Evolutionary conservation across 2,113 vertebrate species (phyloP).

Genomic region (Balaeniceps rex): DNA sequence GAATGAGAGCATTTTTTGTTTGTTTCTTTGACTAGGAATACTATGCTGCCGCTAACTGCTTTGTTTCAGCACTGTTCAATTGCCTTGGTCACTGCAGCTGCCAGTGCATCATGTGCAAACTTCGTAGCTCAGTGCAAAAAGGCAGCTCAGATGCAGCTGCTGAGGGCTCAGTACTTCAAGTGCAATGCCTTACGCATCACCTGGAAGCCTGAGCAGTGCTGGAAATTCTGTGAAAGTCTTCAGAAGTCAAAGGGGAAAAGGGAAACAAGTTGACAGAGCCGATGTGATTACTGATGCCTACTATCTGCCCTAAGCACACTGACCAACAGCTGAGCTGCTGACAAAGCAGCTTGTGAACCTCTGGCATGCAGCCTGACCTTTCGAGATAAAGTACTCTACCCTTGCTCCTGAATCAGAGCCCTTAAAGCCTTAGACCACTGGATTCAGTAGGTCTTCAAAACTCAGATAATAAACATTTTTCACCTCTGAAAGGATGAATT

Average conservation of each 20-base stretch:
- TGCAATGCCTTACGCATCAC: background rate
- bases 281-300: background rate
- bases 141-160: background rate
- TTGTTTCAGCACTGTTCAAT: rapidly evolving
- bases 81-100: background rate
- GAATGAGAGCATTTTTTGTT: background rate
- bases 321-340: background rate
- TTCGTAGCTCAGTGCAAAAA: background rate
- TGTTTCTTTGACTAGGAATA: background rate
- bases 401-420: background rate
- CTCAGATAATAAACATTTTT: background rate
- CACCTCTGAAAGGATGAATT: background rate
- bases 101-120: rapidly evolving
- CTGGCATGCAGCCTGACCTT: background rate
- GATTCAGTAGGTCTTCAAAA: background rate
- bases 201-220: background rate
- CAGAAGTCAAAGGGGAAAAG: background rate
- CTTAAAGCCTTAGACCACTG: background rate
- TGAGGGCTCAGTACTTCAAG: background rate
- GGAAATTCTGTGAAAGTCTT: background rate
- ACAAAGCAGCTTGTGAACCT: background rate
- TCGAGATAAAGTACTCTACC: background rate
- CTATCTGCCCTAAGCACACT: background rate
- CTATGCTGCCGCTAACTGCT: background rate
- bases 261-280: background rate